These are phyloP conservation scores for Trissolcus japonicus DNA, from an alignment of 2,888 invertebrate species.

Conservation along the genomic window DNA sequence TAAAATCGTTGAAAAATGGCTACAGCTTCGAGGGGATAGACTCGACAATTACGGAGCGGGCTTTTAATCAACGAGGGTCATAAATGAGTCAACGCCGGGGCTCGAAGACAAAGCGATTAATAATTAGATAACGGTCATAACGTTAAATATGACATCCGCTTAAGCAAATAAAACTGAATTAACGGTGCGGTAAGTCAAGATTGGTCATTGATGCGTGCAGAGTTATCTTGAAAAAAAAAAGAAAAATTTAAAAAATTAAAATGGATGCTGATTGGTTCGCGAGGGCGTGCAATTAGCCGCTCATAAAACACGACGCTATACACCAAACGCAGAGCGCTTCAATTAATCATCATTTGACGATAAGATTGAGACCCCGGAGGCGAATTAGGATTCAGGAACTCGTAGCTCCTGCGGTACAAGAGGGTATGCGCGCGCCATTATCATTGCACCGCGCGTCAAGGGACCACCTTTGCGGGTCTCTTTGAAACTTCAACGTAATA, in stretches of 20 bases:
- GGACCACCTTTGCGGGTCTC: slow-evolving; percentile 23
- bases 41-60: too few relatives aligned
- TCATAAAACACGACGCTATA: slow-evolving; percentile 5
- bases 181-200: background rate
- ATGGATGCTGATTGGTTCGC: slow-evolving; percentile 12
- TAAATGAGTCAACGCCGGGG: too few relatives aligned
- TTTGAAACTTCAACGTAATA: slow-evolving; percentile 29
- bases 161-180: background rate
- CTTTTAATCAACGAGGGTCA: too few relatives aligned
- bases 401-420: background rate
- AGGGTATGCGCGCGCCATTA: slow-evolving; percentile 12
- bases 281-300: slow-evolving; percentile 11
- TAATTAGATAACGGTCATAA: background rate
- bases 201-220: background rate
- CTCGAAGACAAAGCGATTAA: background rate
- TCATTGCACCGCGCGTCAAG: slow-evolving; percentile 3
- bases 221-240: background rate
- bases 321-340: slow-evolving; percentile 8
- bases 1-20: too few relatives aligned
- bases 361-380: slow-evolving; percentile 14
- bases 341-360: slow-evolving; percentile 31
- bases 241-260: background rate
- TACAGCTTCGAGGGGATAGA: too few relatives aligned
- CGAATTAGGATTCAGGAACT: slow-evolving; percentile 24
- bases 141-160: slow-evolving; percentile 4